A percentile compares a stretch with the other conserved stretches of the same genome.
phyloP scores from a whole-genome alignment of 1,140 invertebrate species.

The Hormaphis cornu region DNA sequence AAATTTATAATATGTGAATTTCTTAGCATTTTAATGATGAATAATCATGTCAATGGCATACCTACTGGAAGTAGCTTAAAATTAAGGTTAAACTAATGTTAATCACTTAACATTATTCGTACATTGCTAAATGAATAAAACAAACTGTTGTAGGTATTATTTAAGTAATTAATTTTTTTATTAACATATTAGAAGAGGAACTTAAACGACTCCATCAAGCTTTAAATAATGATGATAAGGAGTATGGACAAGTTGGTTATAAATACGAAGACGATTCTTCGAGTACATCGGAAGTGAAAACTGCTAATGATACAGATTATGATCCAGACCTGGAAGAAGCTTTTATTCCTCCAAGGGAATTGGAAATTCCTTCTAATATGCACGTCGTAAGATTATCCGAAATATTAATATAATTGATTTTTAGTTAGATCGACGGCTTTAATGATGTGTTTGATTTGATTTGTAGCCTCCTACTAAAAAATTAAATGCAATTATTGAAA shows the following conservation, averaged over 20 bases:
- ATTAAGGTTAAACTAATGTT: too few relatives aligned
- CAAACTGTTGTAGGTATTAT: neutral
- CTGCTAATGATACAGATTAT: constrained; percentile 44
- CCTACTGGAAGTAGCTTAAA: too few relatives aligned
- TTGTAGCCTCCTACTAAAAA: constrained; percentile 84
- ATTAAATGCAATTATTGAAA: constrained; percentile 88
- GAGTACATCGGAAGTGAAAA: constrained; percentile 36
- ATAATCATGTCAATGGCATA: too few relatives aligned
- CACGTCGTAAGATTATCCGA: constrained; percentile 59
- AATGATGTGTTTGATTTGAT: constrained; percentile 34
- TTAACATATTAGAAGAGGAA: constrained; percentile 67
- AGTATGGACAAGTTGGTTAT: constrained; percentile 72
- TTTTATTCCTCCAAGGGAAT: constrained; percentile 57
- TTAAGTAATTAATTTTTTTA: neutral
- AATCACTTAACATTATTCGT: too few relatives aligned
- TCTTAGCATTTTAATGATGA: too few relatives aligned
- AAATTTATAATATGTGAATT: too few relatives aligned
- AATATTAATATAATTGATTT: neutral
- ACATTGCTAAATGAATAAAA: too few relatives aligned
- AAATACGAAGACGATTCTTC: constrained; percentile 54
- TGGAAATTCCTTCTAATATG: constrained; percentile 64
- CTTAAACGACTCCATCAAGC: constrained; percentile 73
- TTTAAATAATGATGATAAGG: constrained; percentile 50
- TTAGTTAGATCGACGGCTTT: neutral
- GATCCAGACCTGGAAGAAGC: constrained; percentile 53